Base-by-base conservation (phyloP, 2,888 invertebrate species). In the Hoplodrina blanda region DNA sequence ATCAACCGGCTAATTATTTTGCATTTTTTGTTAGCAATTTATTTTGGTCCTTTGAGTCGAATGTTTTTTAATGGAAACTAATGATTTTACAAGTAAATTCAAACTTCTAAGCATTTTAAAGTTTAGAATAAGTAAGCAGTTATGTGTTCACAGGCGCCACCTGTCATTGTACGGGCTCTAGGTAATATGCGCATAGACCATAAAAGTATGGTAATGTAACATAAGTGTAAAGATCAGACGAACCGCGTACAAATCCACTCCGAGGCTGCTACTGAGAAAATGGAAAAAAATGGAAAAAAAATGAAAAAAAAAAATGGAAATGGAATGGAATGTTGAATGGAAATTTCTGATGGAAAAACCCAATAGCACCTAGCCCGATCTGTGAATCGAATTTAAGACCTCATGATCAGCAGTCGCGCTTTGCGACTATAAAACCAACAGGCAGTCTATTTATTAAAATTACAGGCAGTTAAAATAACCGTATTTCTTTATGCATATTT, bases 131-230 rank as follows among this genome's bases (percentile, higher is more conserved):
- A 46, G 50, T 50, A 62, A 20, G 3, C n/a, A 62, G 11, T 30
- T 17, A 49, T 20, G 49, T 46, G 20, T 11, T 0, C 7, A 8
- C 11, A n/a, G 46, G 78, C 78, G 76, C 78, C 76, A 72, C 72
- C 72, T 76, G 72, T 54, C 72, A 59, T 46, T 54, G 49, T 8
- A 30, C 19, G 5, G 5, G 25, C 30, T 25, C 6, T 54, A 25
- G 25, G 25, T 25, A 57, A 46, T 54, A 77, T 66, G 66, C 37
- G 54, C 62, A 62, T 20, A 62, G 44, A 49, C 73, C 66, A 66
- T 66, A 66, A 17, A 10, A 25, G 33, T 77, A 72, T 76, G 76
- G 8, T 72, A 76, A 76, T 76, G 15, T 11, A 62, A 76, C 66
- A 59, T 20, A 41, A 19, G 61, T 66, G 66, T 62, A 57, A 66